These are phyloP conservation scores for Regulus satrapa DNA, from an alignment of 2,113 vertebrate species.

Conservation along the genomic window DNA sequence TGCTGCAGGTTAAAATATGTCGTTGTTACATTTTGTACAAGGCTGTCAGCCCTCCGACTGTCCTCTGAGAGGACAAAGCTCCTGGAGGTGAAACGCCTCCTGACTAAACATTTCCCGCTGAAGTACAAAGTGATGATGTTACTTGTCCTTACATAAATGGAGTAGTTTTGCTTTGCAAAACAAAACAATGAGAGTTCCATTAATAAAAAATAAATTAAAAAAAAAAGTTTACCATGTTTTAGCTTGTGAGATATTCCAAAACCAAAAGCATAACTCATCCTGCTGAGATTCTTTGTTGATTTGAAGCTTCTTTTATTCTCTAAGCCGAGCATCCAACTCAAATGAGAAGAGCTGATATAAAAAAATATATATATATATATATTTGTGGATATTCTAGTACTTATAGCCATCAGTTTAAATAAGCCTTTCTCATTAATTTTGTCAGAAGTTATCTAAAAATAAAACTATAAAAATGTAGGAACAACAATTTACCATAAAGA, in stretches of 20 bases:
- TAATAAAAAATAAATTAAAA: too few relatives aligned
- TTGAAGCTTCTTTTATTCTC: not conserved
- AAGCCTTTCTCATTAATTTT: not conserved
- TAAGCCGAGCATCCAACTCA: not conserved
- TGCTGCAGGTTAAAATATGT: constrained; percentile 5
- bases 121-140: not conserved
- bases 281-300: not conserved
- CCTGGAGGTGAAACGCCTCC: not conserved
- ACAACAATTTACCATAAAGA: not conserved
- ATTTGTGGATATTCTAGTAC: not conserved
- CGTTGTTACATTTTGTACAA: not conserved
- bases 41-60: accelerated
- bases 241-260: not conserved
- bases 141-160: not conserved
- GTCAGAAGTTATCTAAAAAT: not conserved
- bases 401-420: not conserved
- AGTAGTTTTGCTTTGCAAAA: not conserved
- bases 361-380: too few relatives aligned
- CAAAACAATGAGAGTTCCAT: not conserved
- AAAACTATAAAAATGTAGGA: not conserved
- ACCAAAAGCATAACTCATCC: not conserved
- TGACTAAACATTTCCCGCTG: not conserved
- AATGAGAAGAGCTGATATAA: not conserved
- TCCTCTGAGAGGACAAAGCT: not conserved
- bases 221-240: not conserved